Evolutionary conservation across 2,113 vertebrate genomes (phyloP).

Genomic region (Apeltes quadracus): DNA sequence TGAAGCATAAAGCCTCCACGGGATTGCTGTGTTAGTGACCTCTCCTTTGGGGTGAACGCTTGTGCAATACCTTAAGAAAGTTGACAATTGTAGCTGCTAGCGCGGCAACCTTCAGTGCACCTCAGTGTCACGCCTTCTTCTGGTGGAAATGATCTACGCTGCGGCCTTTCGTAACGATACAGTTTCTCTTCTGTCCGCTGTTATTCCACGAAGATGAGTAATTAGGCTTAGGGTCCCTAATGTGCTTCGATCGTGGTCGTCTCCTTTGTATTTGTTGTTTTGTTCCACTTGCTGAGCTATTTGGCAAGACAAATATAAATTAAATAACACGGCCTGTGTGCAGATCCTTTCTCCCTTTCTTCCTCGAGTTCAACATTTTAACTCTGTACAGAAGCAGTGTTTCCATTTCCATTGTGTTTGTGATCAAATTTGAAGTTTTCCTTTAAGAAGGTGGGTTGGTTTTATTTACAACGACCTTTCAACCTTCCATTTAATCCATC

Average conservation of each 20-base stretch:
- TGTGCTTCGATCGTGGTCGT: slow-evolving; percentile 11
- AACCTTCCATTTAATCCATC: no score
- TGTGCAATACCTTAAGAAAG: slow-evolving; percentile 28
- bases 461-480: neutral
- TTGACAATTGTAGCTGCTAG: slow-evolving; percentile 15
- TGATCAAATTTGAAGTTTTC: neutral
- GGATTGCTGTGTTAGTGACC: slow-evolving; percentile 2
- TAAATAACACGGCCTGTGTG: slow-evolving; percentile 12
- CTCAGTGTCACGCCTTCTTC: neutral
- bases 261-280: slow-evolving; percentile 6
- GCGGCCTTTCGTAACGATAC: slow-evolving; percentile 23
- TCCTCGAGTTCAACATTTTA: neutral
- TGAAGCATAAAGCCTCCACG: slow-evolving; percentile 21
- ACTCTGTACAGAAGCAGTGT: neutral
- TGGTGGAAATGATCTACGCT: neutral
- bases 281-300: slow-evolving; percentile 13
- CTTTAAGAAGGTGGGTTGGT: neutral
- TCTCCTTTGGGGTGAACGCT: slow-evolving; percentile 15
- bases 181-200: neutral
- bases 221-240: slow-evolving; percentile 37
- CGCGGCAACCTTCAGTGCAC: neutral
- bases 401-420: neutral
- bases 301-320: slow-evolving; percentile 17
- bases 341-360: neutral
- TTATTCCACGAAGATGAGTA: slow-evolving; percentile 19